Conservation (phyloP, 2,113 vertebrate genomes). For the Laticauda colubrina region DNA sequence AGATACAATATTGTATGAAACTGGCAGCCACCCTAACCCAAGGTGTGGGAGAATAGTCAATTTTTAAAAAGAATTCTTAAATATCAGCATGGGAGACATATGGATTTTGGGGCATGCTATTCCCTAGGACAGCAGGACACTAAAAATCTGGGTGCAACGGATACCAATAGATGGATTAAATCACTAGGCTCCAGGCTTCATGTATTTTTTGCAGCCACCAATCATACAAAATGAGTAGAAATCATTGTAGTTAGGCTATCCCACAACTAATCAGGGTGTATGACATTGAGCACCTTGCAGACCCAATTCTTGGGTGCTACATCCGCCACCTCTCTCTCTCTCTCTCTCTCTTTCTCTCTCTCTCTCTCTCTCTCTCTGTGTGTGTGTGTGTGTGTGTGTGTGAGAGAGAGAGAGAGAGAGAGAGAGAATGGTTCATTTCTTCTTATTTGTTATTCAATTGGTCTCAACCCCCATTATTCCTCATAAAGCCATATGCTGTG, state of each 20-base stretch:
- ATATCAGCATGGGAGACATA: neutral
- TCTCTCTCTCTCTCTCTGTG: no score
- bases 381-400: no score
- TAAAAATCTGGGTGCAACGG: neutral
- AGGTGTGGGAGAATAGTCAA: neutral
- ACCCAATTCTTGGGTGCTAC: neutral
- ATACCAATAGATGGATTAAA: neutral
- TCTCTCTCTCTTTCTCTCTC: no score
- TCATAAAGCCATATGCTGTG: neutral
- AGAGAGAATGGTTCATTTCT: neutral
- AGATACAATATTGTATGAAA: neutral
- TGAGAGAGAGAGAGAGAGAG: no score
- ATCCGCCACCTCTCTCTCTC: no score
- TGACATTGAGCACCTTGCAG: neutral
- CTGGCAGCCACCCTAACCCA: neutral
- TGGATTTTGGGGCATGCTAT: neutral
- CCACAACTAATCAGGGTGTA: neutral
- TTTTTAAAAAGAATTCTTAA: neutral
- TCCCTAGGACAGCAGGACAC: neutral
- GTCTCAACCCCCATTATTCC: neutral
- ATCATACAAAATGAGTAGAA: neutral
- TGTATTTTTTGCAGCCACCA: neutral
- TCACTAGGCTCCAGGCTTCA: neutral
- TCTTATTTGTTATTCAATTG: no score
- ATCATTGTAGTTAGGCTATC: neutral